Evolutionary conservation across 1,140 invertebrate species (phyloP).

Genomic region (Tetragonula clypearis): DNA sequence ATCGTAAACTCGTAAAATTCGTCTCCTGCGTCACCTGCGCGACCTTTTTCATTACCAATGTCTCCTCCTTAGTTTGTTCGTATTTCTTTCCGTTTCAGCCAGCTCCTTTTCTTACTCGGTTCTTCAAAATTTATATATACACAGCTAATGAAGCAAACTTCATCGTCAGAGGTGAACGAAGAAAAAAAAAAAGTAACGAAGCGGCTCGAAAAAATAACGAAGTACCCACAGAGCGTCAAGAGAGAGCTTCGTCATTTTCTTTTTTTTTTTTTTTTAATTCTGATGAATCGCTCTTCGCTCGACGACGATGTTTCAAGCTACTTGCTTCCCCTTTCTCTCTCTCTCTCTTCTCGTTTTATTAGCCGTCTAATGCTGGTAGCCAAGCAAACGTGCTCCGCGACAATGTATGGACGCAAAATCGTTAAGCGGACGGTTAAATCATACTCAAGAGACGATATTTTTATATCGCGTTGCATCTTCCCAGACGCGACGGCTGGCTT

Average conservation of each 20-base stretch:
- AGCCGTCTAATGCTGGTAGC: not conserved
- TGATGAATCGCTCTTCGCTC: slow-evolving; percentile 68
- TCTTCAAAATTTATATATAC: slow-evolving; percentile 35
- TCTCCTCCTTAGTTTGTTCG: not conserved
- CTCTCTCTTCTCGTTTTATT: slow-evolving; percentile 13
- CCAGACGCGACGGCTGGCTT: no score
- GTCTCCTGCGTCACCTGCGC: not conserved
- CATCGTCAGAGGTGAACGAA: slow-evolving; percentile 16
- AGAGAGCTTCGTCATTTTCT: slow-evolving; percentile 48
- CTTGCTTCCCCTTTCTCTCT: not conserved
- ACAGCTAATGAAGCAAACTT: slow-evolving; percentile 57
- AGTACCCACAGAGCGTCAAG: slow-evolving; percentile 48
- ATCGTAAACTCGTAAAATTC: not conserved
- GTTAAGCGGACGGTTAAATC: slow-evolving; percentile 16
- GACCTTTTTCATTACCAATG: slow-evolving; percentile 13
- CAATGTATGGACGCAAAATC: slow-evolving; percentile 56
- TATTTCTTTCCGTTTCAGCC: not conserved
- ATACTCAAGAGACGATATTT: not conserved
- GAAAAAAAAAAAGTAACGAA: slow-evolving; percentile 25
- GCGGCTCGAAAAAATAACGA: slow-evolving; percentile 59
- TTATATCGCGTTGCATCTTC: not conserved
- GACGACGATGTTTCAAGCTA: slow-evolving; percentile 46
- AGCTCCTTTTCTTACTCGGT: not conserved
- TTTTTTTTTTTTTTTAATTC: slow-evolving; percentile 65
- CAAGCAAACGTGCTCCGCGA: slow-evolving; percentile 48